Evolutionary conservation across 1,140 invertebrate species (phyloP).

Genomic region (Drosophila setifemur): DNA sequence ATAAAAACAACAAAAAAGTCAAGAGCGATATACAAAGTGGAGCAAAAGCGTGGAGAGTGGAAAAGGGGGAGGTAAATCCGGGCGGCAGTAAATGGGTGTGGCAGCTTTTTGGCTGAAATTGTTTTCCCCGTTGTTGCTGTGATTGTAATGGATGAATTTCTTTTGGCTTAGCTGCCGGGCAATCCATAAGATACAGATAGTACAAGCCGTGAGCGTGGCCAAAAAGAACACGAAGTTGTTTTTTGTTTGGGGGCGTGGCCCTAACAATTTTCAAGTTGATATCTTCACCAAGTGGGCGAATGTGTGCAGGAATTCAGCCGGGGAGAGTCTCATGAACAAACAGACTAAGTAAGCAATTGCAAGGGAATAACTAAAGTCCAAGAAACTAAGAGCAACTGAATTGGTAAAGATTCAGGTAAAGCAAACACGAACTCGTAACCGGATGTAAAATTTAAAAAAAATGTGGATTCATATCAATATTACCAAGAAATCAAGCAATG

Average conservation of each 20-base stretch:
- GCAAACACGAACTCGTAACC: too few species aligned
- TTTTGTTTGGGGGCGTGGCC: slow-evolving; percentile 44
- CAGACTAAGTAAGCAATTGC: slow-evolving; percentile 39
- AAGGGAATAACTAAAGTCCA: slow-evolving; percentile 25
- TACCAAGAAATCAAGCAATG: too few species aligned
- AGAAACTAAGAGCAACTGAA: not conserved
- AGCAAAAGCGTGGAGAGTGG: slow-evolving; percentile 4
- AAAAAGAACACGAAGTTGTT: slow-evolving; percentile 18
- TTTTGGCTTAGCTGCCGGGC: slow-evolving; percentile 36
- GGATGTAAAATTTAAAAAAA: too few species aligned
- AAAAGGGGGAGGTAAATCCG: not conserved
- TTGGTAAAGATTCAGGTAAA: not conserved
- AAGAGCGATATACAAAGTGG: slow-evolving; percentile 55
- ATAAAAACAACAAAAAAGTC: slow-evolving; percentile 43
- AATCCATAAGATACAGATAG: slow-evolving; percentile 29
- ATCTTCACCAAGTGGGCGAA: slow-evolving; percentile 38
- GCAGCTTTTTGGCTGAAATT: slow-evolving; percentile 40
- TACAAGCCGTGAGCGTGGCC: not conserved
- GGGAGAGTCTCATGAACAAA: slow-evolving; percentile 11
- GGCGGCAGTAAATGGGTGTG: slow-evolving; percentile 22
- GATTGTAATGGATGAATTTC: slow-evolving; percentile 45
- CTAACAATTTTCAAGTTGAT: slow-evolving; percentile 52
- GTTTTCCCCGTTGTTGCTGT: slow-evolving; percentile 44
- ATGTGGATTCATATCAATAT: too few species aligned
- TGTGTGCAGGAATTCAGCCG: slow-evolving; percentile 35